Evolutionary conservation across 2,888 invertebrate genomes (phyloP), one percentile per base, ranked within the genome.

Genomic region (Lottia gigantea): DNA sequence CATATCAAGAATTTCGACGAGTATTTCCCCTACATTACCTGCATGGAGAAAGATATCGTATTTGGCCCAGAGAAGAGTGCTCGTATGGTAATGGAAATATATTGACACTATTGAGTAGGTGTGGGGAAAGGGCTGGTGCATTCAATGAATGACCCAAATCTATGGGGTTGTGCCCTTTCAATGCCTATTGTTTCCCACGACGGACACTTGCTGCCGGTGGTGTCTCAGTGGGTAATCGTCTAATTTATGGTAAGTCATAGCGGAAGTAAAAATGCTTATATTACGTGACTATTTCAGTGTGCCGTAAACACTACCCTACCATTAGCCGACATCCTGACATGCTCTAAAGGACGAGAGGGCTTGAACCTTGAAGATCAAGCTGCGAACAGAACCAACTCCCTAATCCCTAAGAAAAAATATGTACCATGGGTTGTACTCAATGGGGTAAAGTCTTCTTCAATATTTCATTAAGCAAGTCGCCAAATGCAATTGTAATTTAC

Each of bases 341-440:
- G 55, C 23, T 19, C 55, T 23, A 55, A 6, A 55, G 55, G 55
- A 19, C 19, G 19, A 2, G 55, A 55, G 14, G 55, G 55, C 11
- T 23, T 55, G 55, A 19, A 2, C 19, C 23, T 55, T 12, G 19
- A 55, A 23, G 19, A 55, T 14, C 6, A 0, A 0, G 11, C 55
- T 23, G 23, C 8, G 7, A 23, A 23, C 19, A 7, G 14, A 55
- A 19, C 19, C 19, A 23, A 23, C 55, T 19, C 11, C 12, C 23
- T 55, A 23, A 23, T 19, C 23, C 55, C 55, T 0, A 23, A 55
- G 55, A 1, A 12, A 4, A 16, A 55, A 23, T 55, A 23, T 19
- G 55, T 55, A 19, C 55, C 55, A 14, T 55, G 55, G 55, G 55
- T 55, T 55, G 23, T 55, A 23, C 19, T 55, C 11, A 55, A 55